Conservation (phyloP, 2,797 vertebrate genomes). For the Astyanax mexicanus region DNA sequence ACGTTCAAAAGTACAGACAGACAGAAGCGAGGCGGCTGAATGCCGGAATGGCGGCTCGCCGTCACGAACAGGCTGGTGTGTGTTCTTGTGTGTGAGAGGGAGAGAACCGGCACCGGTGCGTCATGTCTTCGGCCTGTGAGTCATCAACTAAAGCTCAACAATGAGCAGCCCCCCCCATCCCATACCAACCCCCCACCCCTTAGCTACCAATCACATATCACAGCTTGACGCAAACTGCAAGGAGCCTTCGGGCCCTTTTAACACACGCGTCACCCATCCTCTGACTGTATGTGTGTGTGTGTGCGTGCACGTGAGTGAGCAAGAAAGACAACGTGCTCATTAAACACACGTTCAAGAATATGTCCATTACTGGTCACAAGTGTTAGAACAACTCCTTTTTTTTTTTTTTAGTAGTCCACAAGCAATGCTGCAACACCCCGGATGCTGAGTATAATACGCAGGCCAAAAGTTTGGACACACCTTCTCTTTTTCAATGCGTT, state of each 20-base stretch:
- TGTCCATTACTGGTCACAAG: no score
- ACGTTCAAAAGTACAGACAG: not conserved
- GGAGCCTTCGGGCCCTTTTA: constrained; percentile 50
- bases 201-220: constrained; percentile 38
- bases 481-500: no score
- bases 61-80: constrained; percentile 16
- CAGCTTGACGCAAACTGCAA: constrained; percentile 34
- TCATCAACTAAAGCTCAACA: constrained; percentile 68
- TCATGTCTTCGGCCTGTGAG: constrained; percentile 74
- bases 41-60: not conserved
- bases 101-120: constrained; percentile 59
- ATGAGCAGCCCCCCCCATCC: constrained; percentile 57
- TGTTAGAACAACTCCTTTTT: no score
- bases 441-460: no score
- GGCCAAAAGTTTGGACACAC: no score
- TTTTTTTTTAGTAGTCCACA: no score
- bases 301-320: not conserved
- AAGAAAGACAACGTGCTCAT: not conserved
- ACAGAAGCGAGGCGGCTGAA: not conserved
- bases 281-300: constrained; percentile 19
- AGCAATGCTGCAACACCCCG: no score
- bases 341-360: no score
- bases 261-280: constrained; percentile 51
- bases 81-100: constrained; percentile 37
- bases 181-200: not conserved